Evolutionary conservation across 2,888 invertebrate genomes (phyloP).

Genomic region (Timema podura): DNA sequence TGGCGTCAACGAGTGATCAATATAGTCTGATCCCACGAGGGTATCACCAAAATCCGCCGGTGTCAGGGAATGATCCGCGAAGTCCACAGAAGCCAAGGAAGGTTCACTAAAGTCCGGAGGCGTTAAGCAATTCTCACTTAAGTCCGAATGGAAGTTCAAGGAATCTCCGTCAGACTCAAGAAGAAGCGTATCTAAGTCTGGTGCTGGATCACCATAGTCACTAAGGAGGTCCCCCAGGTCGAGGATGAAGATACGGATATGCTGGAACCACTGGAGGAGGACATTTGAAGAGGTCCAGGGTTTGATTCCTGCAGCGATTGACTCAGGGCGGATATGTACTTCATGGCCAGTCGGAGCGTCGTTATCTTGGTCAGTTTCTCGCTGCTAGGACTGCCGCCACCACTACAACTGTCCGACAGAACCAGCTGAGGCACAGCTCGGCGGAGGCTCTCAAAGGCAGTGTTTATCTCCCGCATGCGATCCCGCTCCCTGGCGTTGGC

Average conservation of each 20-base stretch:
- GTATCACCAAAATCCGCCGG: slow-evolving; percentile 27
- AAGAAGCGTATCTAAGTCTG: slow-evolving; percentile 41
- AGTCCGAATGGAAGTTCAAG: slow-evolving; percentile 40
- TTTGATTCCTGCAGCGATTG: slow-evolving; percentile 50
- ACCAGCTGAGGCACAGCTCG: slow-evolving; percentile 62
- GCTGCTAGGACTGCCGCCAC: slow-evolving; percentile 42
- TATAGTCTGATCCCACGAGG: no score
- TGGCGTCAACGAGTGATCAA: no score
- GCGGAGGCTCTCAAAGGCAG: slow-evolving; percentile 78
- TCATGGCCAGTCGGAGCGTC: slow-evolving; percentile 80
- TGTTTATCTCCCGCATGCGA: slow-evolving; percentile 86
- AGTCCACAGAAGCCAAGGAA: slow-evolving; percentile 48
- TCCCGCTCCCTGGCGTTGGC: slow-evolving; percentile 85
- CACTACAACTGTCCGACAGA: slow-evolving; percentile 20
- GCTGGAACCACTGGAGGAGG: slow-evolving; percentile 37
- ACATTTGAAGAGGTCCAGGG: slow-evolving; percentile 37
- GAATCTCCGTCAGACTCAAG: slow-evolving; percentile 60
- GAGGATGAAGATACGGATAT: slow-evolving; percentile 3
- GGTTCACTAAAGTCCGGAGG: slow-evolving; percentile 37
- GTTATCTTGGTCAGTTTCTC: slow-evolving; percentile 88
- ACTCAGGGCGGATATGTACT: slow-evolving; percentile 76
- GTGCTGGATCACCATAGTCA: slow-evolving; percentile 21
- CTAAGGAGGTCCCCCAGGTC: slow-evolving; percentile 41
- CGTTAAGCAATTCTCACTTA: slow-evolving; percentile 33
- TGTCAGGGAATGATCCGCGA: slow-evolving; percentile 29